Evolutionary conservation across 2,888 invertebrate species (phyloP).

Genomic region (Chloroclystis v-ata): DNA sequence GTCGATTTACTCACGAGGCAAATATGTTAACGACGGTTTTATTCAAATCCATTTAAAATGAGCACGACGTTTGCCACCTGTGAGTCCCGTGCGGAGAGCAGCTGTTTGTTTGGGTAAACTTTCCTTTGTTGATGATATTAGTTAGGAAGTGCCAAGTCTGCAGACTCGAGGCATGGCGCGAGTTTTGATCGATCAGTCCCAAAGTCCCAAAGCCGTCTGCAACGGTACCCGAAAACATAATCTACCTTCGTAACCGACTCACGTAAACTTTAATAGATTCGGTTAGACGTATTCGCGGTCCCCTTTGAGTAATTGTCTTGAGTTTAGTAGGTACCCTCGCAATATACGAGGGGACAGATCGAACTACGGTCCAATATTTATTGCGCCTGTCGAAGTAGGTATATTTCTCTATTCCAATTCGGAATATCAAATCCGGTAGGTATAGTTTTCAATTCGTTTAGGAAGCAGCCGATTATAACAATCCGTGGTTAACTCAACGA

Average conservation of each 20-base stretch:
- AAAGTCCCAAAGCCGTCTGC: conserved; percentile 15
- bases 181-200: conserved; percentile 18
- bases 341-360: conserved; percentile 24
- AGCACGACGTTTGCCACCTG: conserved; percentile 24
- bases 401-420: conserved; percentile 11
- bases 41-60: conserved; percentile 27
- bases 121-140: conserved; percentile 21
- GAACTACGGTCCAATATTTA: conserved; percentile 19
- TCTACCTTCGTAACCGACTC: conserved; percentile 27
- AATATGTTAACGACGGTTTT: conserved; percentile 25
- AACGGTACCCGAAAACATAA: conserved; percentile 18
- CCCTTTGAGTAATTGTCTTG: conserved; percentile 34
- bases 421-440: conserved; percentile 6
- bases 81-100: conserved; percentile 13
- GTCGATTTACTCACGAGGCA: conserved; percentile 25
- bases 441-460: not conserved
- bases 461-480: too few relatives aligned
- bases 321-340: conserved; percentile 26
- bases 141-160: conserved; percentile 13
- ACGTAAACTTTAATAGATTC: conserved; percentile 31
- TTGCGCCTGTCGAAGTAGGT: conserved; percentile 14
- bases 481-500: too few relatives aligned
- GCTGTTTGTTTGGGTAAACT: conserved; percentile 18
- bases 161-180: conserved; percentile 9
- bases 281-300: conserved; percentile 29